These are phyloP conservation scores for Hydractinia echinata DNA, from an alignment of 30 jellyfish, hydroid and myxozoan species.

Conservation along the genomic window DNA sequence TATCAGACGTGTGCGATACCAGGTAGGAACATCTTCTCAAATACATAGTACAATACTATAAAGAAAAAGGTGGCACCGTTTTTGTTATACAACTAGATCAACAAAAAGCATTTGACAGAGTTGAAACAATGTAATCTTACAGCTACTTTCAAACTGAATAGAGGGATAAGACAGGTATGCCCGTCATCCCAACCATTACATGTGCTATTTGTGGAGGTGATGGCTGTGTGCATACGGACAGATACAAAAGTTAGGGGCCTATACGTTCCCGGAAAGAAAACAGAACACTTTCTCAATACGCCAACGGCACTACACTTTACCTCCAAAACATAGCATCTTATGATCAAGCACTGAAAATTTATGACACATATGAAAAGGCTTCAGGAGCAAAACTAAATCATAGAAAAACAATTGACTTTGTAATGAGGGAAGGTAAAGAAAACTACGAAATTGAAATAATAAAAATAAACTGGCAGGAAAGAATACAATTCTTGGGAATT, in stretches of 20 bases:
- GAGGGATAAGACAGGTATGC: constrained; percentile 26
- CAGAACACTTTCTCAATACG: constrained; percentile 11
- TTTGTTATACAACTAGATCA: constrained; percentile 29
- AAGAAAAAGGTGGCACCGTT: neutral
- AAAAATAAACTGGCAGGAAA: neutral
- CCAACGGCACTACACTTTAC: constrained; percentile 1
- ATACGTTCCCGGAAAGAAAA: neutral
- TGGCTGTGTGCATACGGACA: neutral
- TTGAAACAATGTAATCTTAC: neutral
- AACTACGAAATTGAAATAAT: neutral
- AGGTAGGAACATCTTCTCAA: constrained; percentile 33
- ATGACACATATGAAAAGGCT: neutral
- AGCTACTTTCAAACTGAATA: neutral
- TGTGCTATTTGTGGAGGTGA: neutral
- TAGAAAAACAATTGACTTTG: neutral
- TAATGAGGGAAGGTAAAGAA: neutral
- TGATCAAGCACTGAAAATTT: neutral
- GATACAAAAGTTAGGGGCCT: constrained; percentile 10
- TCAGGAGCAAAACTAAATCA: constrained; percentile 17
- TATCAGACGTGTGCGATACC: constrained; percentile 47
- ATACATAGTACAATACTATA: neutral
- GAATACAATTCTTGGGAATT: too few species aligned
- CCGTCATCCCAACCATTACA: neutral
- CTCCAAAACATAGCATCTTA: neutral
- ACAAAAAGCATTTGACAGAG: constrained; percentile 44